Percentiles rank a stretch among this genome's conserved stretches.
phyloP scores from a whole-genome alignment of 35 echinoderm and acorn worm genomes.

The Lytechinus variegatus region DNA sequence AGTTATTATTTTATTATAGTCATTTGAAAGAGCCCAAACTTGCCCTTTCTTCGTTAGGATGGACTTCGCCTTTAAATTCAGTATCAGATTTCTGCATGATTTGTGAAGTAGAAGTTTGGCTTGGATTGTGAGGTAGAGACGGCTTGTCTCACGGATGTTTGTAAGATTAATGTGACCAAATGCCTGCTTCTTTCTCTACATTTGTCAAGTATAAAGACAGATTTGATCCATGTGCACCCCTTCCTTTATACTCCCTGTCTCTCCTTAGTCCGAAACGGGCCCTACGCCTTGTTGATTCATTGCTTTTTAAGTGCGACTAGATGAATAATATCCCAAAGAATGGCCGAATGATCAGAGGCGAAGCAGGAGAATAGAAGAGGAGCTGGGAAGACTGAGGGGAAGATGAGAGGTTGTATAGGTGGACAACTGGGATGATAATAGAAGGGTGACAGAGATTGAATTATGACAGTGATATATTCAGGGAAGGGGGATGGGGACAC shows the following conservation, averaged over 20 bases:
- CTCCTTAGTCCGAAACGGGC: background rate
- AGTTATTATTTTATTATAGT: too few relatives aligned
- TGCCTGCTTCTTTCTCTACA: conserved; percentile 36
- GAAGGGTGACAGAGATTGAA: conserved; percentile 42
- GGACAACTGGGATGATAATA: conserved; percentile 38
- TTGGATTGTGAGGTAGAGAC: background rate
- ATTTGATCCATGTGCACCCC: conserved; percentile 50
- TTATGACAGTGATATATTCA: conserved; percentile 53
- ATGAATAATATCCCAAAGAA: conserved; percentile 54
- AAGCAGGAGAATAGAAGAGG: background rate
- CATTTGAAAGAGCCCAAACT: too few relatives aligned
- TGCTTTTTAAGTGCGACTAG: conserved; percentile 54
- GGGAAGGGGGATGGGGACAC: background rate
- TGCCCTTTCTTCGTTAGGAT: too few relatives aligned
- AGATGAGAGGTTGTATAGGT: background rate
- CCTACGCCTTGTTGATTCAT: conserved; percentile 30
- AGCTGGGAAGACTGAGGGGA: background rate
- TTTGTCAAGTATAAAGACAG: conserved; percentile 43
- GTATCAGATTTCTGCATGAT: background rate
- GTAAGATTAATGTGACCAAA: conserved; percentile 46
- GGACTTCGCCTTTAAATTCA: background rate
- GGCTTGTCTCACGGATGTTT: conserved; percentile 24
- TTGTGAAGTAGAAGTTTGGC: background rate
- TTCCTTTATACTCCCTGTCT: background rate
- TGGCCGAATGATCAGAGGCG: background rate